phyloP scores from a whole-genome alignment of 1,140 invertebrate genomes.

The Temnothorax nylanderi region DNA sequence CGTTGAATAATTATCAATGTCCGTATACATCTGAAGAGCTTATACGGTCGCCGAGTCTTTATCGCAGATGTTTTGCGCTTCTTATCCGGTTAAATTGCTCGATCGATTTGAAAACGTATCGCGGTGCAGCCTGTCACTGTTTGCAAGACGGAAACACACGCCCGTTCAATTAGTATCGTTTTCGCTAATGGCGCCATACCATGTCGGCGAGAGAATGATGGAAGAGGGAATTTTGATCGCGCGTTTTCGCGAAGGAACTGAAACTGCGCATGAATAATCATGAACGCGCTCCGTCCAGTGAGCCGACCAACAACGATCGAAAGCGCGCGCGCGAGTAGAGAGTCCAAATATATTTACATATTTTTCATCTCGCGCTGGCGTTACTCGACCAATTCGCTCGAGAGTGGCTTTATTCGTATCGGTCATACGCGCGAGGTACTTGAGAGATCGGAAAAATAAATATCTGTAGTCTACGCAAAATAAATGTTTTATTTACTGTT shows the following conservation, averaged over 20 bases:
- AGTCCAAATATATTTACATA: constrained; percentile 58
- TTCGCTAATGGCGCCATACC: constrained; percentile 25
- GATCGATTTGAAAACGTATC: neutral
- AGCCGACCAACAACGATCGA: constrained; percentile 37
- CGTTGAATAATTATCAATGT: constrained; percentile 31
- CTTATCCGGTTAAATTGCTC: neutral
- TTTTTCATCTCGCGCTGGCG: constrained; percentile 41
- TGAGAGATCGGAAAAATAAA: constrained; percentile 44
- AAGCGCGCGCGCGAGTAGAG: neutral
- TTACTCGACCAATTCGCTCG: constrained; percentile 37
- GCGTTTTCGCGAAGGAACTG: constrained; percentile 37
- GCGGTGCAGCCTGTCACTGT: neutral
- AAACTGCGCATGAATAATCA: constrained; percentile 53
- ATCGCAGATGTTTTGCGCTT: neutral
- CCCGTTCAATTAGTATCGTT: constrained; percentile 49
- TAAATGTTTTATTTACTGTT: constrained; percentile 13
- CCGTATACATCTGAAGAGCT: neutral
- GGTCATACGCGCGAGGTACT: constrained; percentile 19
- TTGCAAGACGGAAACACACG: neutral
- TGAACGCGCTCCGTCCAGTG: constrained; percentile 25
- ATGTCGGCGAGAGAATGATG: constrained; percentile 6
- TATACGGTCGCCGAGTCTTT: neutral
- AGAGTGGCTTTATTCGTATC: constrained; percentile 17
- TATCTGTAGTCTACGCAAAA: constrained; percentile 11
- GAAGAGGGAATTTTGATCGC: constrained; percentile 39